Base-by-base conservation (phyloP, 2,888 invertebrate genomes). In the Timema podura region DNA sequence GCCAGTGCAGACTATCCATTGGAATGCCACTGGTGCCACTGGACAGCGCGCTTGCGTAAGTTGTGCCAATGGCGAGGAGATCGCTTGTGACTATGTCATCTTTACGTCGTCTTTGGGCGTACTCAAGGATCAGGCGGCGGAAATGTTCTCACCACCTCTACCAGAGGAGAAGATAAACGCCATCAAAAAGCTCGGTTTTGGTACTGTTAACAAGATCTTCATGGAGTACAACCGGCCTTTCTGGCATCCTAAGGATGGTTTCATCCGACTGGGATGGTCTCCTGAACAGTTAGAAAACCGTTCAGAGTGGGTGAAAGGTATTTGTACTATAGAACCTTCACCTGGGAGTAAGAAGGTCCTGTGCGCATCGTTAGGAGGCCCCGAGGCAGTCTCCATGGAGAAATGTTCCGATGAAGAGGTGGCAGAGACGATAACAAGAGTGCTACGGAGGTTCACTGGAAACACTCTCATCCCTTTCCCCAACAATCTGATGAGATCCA, bases 101-200 rank as follows among this genome's bases (percentile, higher is more conserved):
- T 81, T 91, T 49, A 93, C 93, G 0, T 83, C 92, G 64, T 90
- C 94, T 0, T 83, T 94, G 9, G 93, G 94, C 6, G 91, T 91
- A 64, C 82, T 94, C 9, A 93, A 93, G 79, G 87, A 88, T 75
- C 88, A 90, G 77, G 88, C 89, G 10, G 86, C 88, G 70, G 86
- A 87, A 74, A 79, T 93, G 75, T 93, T 93, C 78, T 86, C 87
- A 74, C 93, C 93, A 0, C 83, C 85, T 7, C 82, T 93, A 64
- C 91, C 93, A 0, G 79, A 83, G 2, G 85, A 86, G 67, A 93
- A 93, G 81, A 80, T 89, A 74, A 86, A 85, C 75, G 91, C 92
- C 0, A 91, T 93, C 6, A 71, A 83, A 73, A 85, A 84, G 77
- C 80, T 91, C 72, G 91, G 92, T 5, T 92, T 85, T 77, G 93